Conservation (phyloP, 2,113 vertebrate genomes). For the Zingel zingel region DNA sequence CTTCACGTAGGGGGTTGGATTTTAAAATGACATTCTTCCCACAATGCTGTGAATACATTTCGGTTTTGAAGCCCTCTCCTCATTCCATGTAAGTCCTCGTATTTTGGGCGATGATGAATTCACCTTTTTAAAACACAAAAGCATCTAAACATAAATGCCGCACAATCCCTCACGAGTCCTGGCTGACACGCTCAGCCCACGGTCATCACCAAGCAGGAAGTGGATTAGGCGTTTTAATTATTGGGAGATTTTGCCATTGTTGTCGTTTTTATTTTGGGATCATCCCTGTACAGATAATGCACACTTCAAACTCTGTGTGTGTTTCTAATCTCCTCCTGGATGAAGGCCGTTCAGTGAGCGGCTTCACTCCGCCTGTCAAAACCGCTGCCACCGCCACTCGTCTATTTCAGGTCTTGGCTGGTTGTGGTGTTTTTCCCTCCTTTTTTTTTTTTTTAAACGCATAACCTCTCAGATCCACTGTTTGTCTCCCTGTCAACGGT, state of each 20-base stretch:
- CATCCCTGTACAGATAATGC: conserved; percentile 78
- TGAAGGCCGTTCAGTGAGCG: conserved; percentile 67
- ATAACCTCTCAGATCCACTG: conserved; percentile 69
- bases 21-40: conserved; percentile 48
- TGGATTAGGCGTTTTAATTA: conserved; percentile 81
- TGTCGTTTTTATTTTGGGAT: conserved; percentile 79
- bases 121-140: conserved; percentile 61
- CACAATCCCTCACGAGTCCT: conserved; percentile 47
- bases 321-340: conserved; percentile 78
- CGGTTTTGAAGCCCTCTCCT: conserved; percentile 14
- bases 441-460: conserved; percentile 25
- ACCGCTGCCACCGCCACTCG: conserved; percentile 36
- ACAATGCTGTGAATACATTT: conserved; percentile 48
- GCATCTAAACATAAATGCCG: conserved; percentile 56
- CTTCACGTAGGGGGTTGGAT: conserved; percentile 33
- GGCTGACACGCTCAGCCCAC: conserved; percentile 75
- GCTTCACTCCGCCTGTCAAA: conserved; percentile 73
- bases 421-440: conserved; percentile 50
- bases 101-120: conserved; percentile 59
- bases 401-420: conserved; percentile 80
- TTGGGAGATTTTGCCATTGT: conserved; percentile 73
- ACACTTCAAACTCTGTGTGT: conserved; percentile 74
- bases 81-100: conserved; percentile 17
- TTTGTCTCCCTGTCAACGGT: conserved; percentile 75
- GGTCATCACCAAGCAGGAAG: conserved; percentile 75